Conservation (phyloP, 2,888 invertebrate genomes). For the Parnassius orleans region DNA sequence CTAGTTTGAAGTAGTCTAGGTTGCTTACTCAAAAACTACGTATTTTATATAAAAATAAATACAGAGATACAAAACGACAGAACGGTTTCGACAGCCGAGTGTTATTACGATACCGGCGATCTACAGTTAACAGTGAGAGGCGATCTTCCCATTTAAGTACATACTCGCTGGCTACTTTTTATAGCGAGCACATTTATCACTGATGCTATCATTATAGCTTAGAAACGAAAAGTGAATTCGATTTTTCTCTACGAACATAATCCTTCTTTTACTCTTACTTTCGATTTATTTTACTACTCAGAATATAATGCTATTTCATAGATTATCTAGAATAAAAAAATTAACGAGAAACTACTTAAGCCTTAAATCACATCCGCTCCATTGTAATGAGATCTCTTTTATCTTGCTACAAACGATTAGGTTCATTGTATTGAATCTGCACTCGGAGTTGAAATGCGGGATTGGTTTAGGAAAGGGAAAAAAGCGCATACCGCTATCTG, state of each 20-base stretch:
- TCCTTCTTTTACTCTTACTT: constrained; percentile 57
- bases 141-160: constrained; percentile 52
- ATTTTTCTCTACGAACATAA: constrained; percentile 41
- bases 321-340: constrained; percentile 9
- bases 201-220: constrained; percentile 53
- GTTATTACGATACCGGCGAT: constrained; percentile 36
- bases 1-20: too few relatives aligned
- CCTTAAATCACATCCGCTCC: constrained; percentile 2
- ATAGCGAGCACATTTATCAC: constrained; percentile 49
- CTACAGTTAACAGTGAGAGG: constrained; percentile 58
- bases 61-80: constrained; percentile 37
- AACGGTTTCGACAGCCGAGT: constrained; percentile 34
- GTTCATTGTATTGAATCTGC: constrained; percentile 53
- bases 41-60: constrained; percentile 26
- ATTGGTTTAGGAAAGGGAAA: constrained; percentile 55
- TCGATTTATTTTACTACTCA: constrained; percentile 43
- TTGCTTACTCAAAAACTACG: neutral
- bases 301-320: constrained; percentile 24
- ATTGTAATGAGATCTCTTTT: constrained; percentile 31
- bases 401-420: constrained; percentile 43
- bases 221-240: constrained; percentile 61
- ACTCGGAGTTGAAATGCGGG: constrained; percentile 47
- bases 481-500: constrained; percentile 74
- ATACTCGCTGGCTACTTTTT: constrained; percentile 52
- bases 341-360: constrained; percentile 3